Conservation (phyloP, 2,888 invertebrate genomes). For the Andrena praecox region DNA sequence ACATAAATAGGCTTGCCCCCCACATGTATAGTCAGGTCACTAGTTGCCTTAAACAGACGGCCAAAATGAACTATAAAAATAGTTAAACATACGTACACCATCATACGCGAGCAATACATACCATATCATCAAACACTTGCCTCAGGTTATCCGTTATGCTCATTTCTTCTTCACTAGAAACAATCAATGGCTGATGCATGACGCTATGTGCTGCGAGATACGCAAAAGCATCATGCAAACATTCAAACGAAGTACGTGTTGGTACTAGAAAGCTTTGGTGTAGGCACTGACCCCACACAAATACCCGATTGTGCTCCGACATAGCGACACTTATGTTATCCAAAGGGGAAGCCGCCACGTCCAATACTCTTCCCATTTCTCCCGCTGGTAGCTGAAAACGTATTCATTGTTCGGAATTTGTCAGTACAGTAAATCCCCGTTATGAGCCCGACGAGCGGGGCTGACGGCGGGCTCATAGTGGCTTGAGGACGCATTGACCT, state of each 20-base stretch:
- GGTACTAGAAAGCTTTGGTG: slow-evolving; percentile 84
- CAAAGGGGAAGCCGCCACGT: slow-evolving; percentile 87
- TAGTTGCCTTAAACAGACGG: slow-evolving; percentile 83
- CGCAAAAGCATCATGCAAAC: slow-evolving; percentile 87
- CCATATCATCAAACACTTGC: slow-evolving; percentile 63
- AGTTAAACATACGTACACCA: background rate
- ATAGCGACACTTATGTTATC: slow-evolving; percentile 87
- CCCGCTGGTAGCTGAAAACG: slow-evolving; percentile 66
- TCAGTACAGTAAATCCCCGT: too few relatives aligned
- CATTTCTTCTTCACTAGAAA: background rate
- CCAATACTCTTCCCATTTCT: slow-evolving; percentile 85
- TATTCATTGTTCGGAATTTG: background rate
- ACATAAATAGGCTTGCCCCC: slow-evolving; percentile 87
- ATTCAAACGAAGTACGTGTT: slow-evolving; percentile 86
- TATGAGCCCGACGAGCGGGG: too few relatives aligned
- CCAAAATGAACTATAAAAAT: background rate
- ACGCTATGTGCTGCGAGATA: slow-evolving; percentile 87
- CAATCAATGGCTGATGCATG: slow-evolving; percentile 84
- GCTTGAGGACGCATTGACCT: too few relatives aligned
- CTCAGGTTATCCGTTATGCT: background rate
- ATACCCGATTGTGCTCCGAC: slow-evolving; percentile 86
- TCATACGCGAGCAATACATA: slow-evolving; percentile 75
- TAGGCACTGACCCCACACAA: slow-evolving; percentile 89
- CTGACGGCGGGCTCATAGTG: too few relatives aligned
- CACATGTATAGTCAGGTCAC: slow-evolving; percentile 87